These are phyloP conservation scores for Pituophis catenifer DNA, from an alignment of 2,113 vertebrate genomes.

Conservation along the genomic window DNA sequence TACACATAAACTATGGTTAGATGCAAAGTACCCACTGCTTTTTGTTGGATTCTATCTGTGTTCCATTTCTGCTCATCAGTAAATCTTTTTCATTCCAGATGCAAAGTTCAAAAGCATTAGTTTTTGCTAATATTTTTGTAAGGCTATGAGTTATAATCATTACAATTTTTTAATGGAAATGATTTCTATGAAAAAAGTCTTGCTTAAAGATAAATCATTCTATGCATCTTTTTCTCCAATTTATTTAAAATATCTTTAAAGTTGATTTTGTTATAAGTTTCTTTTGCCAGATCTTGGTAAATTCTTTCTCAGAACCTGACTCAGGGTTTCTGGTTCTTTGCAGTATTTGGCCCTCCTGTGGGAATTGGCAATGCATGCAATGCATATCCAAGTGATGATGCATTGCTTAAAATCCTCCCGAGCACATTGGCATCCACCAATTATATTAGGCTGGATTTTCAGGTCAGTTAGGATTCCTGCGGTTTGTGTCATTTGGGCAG, in stretches of 20 bases:
- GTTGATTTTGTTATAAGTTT: conserved; percentile 30
- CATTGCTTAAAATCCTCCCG: conserved; percentile 63
- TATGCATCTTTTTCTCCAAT: neutral
- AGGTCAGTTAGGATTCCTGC: conserved; percentile 39
- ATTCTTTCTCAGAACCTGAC: conserved; percentile 52
- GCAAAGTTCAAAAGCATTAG: neutral
- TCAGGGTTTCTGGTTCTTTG: conserved; percentile 57
- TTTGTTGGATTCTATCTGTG: neutral
- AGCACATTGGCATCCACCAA: conserved; percentile 43
- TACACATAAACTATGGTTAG: neutral
- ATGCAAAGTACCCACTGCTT: neutral
- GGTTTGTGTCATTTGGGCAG: conserved; percentile 9
- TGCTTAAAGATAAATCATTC: conserved; percentile 41
- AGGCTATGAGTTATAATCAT: conserved; percentile 43
- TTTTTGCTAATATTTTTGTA: conserved; percentile 50
- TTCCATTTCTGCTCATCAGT: neutral
- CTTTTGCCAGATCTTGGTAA: conserved; percentile 21
- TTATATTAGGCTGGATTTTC: conserved; percentile 26
- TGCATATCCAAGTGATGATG: conserved; percentile 66
- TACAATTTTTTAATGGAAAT: conserved; percentile 16
- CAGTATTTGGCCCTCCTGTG: conserved; percentile 62
- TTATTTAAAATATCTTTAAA: conserved; percentile 47
- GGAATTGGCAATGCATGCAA: conserved; percentile 59
- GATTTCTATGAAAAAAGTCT: conserved; percentile 42
- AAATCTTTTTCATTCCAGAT: conserved; percentile 38